A percentile compares a stretch with the other conserved stretches of the same genome.
Conservation (phyloP, 2,888 invertebrate genomes). For the Entomobrya proxima region DNA sequence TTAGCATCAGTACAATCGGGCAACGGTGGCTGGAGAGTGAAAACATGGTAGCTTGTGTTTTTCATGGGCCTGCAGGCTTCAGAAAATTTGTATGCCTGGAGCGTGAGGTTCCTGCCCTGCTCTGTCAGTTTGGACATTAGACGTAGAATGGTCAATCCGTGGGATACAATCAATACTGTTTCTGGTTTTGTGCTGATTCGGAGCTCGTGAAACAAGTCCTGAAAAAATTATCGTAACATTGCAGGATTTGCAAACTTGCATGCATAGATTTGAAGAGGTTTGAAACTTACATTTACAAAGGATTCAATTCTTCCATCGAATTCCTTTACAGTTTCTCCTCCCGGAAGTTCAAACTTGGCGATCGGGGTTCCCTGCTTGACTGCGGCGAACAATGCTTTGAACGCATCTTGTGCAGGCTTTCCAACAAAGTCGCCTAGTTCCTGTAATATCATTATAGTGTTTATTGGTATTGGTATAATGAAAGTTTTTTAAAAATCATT, state of each 20-base stretch:
- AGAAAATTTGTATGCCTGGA: not conserved
- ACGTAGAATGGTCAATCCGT: conserved; percentile 58
- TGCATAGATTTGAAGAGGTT: too few species aligned
- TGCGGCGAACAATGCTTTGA: conserved; percentile 15
- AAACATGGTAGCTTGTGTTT: conserved; percentile 53
- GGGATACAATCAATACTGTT: conserved; percentile 60
- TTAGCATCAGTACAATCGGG: conserved; percentile 15
- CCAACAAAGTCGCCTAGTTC: conserved; percentile 62
- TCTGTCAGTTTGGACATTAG: conserved; percentile 11
- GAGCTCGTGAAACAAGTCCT: conserved; percentile 43
- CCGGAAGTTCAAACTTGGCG: conserved; percentile 55
- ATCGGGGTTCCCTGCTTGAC: conserved; percentile 53
- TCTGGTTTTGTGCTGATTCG: conserved; percentile 1
- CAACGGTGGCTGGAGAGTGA: conserved; percentile 29
- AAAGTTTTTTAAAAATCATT: not conserved
- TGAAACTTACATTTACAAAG: conserved; percentile 46
- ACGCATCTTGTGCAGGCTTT: conserved; percentile 30
- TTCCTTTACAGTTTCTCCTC: conserved; percentile 50
- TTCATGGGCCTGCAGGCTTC: conserved; percentile 36
- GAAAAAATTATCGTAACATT: not conserved
- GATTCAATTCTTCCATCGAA: conserved; percentile 51
- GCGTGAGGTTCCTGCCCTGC: not conserved
- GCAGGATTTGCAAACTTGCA: not conserved
- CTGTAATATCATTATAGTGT: conserved; percentile 4
- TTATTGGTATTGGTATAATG: not conserved